phyloP scores from a whole-genome alignment of 2,888 invertebrate genomes.

The Nematopogon swammerdamellus region DNA sequence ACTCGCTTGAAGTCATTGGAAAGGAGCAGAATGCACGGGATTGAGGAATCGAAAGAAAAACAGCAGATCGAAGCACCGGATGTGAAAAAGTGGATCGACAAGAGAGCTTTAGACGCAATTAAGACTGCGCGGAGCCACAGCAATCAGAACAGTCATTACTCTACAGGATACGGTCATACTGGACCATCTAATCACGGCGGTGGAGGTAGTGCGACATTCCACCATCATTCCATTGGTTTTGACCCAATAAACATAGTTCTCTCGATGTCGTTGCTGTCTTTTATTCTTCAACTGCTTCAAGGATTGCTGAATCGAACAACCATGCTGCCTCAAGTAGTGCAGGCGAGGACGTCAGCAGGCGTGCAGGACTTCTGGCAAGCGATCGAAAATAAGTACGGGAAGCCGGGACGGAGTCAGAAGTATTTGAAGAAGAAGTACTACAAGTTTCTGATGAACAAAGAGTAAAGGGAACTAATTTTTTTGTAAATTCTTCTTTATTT shows the following conservation, averaged over 20 bases:
- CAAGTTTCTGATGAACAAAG: conserved; percentile 13
- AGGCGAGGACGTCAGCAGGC: conserved; percentile 28
- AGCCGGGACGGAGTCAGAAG: conserved; percentile 18
- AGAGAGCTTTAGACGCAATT: neutral
- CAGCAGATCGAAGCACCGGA: conserved; percentile 9
- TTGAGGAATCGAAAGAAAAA: conserved; percentile 11
- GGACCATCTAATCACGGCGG: neutral
- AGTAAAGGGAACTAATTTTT: too few species aligned
- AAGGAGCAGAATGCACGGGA: conserved; percentile 5
- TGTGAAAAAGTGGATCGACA: neutral
- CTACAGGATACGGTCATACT: conserved; percentile 26
- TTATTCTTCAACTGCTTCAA: conserved; percentile 43
- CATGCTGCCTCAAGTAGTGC: conserved; percentile 36
- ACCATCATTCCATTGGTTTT: conserved; percentile 50
- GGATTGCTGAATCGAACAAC: conserved; percentile 33
- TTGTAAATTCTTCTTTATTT: too few species aligned
- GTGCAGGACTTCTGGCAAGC: conserved; percentile 28
- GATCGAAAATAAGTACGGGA: neutral
- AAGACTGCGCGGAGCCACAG: conserved; percentile 17
- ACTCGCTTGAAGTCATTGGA: conserved; percentile 25
- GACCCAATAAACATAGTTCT: conserved; percentile 50
- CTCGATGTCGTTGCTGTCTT: conserved; percentile 43
- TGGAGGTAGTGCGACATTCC: conserved; percentile 24
- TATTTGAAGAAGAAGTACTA: conserved; percentile 20
- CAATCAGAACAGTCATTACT: conserved; percentile 31